Percentiles rank a stretch among this genome's conserved stretches.
phyloP scores from a whole-genome alignment of 2,113 vertebrate species.

The Ophiodon elongatus region DNA sequence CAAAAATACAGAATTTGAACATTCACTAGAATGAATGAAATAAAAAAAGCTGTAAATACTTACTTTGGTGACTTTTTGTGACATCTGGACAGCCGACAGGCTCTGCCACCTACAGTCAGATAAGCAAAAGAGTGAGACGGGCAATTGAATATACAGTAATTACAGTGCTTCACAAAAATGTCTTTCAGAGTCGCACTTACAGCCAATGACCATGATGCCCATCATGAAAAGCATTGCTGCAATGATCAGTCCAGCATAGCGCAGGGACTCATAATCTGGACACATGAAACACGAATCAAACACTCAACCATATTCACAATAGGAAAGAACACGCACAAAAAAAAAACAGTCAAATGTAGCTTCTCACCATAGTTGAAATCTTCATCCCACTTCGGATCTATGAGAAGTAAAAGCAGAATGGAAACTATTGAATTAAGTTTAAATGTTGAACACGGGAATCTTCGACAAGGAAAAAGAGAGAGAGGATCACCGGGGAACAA shows the following conservation, averaged over 20 bases:
- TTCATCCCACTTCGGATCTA: slow-evolving; percentile 52
- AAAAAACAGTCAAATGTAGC: neutral
- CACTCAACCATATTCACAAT: neutral
- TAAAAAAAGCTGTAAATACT: slow-evolving; percentile 34
- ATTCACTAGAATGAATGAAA: neutral
- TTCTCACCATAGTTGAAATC: slow-evolving; percentile 75
- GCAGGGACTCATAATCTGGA: slow-evolving; percentile 75
- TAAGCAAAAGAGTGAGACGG: neutral
- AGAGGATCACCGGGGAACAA: slow-evolving; percentile 39
- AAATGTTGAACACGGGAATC: slow-evolving; percentile 44
- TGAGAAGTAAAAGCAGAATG: slow-evolving; percentile 14
- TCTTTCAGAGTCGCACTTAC: slow-evolving; percentile 71
- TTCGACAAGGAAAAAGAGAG: slow-evolving; percentile 25
- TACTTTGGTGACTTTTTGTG: slow-evolving; percentile 65
- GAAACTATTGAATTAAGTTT: slow-evolving; percentile 47
- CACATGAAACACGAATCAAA: slow-evolving; percentile 12
- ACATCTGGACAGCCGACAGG: slow-evolving; percentile 64
- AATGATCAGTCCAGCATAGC: slow-evolving; percentile 68
- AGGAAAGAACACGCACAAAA: neutral
- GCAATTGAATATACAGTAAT: neutral
- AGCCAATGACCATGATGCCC: slow-evolving; percentile 80
- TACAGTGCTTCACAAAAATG: neutral
- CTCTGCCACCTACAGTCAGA: slow-evolving; percentile 66
- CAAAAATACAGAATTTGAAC: neutral
- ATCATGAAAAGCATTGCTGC: slow-evolving; percentile 79